A percentile compares a stretch with the other conserved stretches of the same genome.
Evolutionary conservation across 2,888 invertebrate genomes (phyloP).

Genomic region (Euclidia mi): DNA sequence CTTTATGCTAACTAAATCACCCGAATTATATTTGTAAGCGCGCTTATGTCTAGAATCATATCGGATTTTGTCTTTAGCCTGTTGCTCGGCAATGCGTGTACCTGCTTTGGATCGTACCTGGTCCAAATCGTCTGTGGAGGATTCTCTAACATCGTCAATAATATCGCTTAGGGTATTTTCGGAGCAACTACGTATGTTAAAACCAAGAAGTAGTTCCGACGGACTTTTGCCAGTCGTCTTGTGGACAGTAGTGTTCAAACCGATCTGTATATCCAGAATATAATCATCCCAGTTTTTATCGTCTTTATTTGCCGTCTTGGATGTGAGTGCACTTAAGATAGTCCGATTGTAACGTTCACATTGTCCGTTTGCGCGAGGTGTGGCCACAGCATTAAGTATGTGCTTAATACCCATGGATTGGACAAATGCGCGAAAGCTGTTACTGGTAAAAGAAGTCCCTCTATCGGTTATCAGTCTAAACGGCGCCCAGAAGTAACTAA

Average conservation of each 20-base stretch:
- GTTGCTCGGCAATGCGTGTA: no score
- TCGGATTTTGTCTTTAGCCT: no score
- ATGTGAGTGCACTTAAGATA: conserved; percentile 18
- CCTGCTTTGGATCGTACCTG: no score
- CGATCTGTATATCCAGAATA: not conserved
- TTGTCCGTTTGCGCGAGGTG: conserved; percentile 16
- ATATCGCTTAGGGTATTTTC: no score
- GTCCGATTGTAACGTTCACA: conserved; percentile 8
- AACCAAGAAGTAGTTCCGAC: no score
- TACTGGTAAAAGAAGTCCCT: conserved; percentile 23
- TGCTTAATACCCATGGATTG: conserved; percentile 23
- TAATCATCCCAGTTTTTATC: conserved; percentile 12
- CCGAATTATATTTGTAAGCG: not conserved
- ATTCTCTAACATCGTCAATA: no score
- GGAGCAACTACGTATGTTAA: no score
- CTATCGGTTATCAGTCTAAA: conserved; percentile 21
- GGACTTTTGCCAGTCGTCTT: no score
- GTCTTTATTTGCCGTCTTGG: not conserved
- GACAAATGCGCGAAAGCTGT: conserved; percentile 9
- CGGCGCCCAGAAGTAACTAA: conserved; percentile 14
- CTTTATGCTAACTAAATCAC: conserved; percentile 9
- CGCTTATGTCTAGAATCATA: no score
- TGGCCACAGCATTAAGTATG: no score
- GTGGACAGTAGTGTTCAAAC: not conserved
- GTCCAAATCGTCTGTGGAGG: no score